Evolutionary conservation across 2,797 vertebrate species (phyloP).

Genomic region (Sebastes nivosus): DNA sequence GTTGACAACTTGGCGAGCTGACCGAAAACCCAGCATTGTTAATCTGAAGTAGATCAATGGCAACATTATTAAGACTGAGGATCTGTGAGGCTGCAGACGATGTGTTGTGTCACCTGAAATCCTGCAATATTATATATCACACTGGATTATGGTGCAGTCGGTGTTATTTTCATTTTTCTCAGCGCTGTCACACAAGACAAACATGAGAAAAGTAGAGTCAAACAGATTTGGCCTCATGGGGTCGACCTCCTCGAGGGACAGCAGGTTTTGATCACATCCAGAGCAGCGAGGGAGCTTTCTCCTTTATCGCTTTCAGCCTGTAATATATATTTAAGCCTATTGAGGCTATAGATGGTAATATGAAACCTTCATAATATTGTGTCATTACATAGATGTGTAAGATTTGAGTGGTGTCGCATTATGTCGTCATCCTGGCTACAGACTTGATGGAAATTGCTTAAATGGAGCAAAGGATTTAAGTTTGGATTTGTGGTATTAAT

Average conservation of each 20-base stretch:
- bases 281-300: slow-evolving; percentile 12
- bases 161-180: slow-evolving; percentile 25
- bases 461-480: background rate
- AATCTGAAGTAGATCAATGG: background rate
- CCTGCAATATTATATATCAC: background rate
- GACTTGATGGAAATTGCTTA: background rate
- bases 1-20: background rate
- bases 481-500: background rate
- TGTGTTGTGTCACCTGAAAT: slow-evolving; percentile 2
- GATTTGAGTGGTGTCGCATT: background rate
- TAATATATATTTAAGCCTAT: background rate
- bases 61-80: background rate
- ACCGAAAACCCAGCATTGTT: background rate
- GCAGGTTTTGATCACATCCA: slow-evolving; percentile 37
- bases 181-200: slow-evolving; percentile 57
- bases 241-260: slow-evolving; percentile 37
- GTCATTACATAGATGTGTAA: background rate
- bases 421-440: background rate
- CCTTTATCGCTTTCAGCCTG: slow-evolving; percentile 17
- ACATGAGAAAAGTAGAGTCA: slow-evolving; percentile 61
- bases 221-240: slow-evolving; percentile 51
- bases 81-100: background rate
- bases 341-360: background rate
- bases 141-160: background rate
- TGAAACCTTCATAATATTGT: background rate